These are phyloP conservation scores for Astyanax mexicanus DNA, from an alignment of 2,797 vertebrate species.

Conservation along the genomic window DNA sequence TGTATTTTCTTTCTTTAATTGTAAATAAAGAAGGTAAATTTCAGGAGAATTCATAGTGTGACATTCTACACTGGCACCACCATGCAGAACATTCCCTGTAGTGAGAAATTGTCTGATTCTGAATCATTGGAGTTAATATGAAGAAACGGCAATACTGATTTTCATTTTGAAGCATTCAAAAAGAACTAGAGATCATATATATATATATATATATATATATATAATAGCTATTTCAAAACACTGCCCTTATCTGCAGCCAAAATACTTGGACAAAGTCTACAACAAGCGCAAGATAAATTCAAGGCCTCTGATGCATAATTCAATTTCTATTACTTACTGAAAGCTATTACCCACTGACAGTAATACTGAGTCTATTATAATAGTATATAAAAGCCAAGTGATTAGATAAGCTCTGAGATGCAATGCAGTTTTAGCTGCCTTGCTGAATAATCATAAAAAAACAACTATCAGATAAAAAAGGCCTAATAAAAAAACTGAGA, in stretches of 20 bases:
- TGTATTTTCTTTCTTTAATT: no score
- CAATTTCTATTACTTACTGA: neutral
- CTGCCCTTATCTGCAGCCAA: slow-evolving; percentile 3
- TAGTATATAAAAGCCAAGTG: neutral
- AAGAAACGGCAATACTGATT: no score
- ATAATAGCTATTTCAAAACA: neutral
- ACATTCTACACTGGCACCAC: no score
- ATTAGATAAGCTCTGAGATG: slow-evolving; percentile 16
- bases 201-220: neutral
- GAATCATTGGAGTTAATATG: no score
- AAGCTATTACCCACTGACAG: slow-evolving; percentile 2
- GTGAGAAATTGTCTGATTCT: no score
- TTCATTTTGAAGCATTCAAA: neutral
- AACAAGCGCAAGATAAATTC: slow-evolving; percentile 22
- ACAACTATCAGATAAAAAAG: neutral
- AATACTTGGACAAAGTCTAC: slow-evolving; percentile 36
- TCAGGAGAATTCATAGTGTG: no score
- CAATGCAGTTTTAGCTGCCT: slow-evolving; percentile 46
- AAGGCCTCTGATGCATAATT: slow-evolving; percentile 34
- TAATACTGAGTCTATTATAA: neutral
- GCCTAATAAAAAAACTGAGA: neutral
- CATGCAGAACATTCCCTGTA: no score
- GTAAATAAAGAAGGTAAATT: no score
- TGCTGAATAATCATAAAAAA: slow-evolving; percentile 49
- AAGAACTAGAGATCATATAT: neutral